Percentiles rank a stretch among this genome's conserved stretches.
Evolutionary conservation across 2,113 vertebrate genomes (phyloP).

Genomic region (Vimba vimba): DNA sequence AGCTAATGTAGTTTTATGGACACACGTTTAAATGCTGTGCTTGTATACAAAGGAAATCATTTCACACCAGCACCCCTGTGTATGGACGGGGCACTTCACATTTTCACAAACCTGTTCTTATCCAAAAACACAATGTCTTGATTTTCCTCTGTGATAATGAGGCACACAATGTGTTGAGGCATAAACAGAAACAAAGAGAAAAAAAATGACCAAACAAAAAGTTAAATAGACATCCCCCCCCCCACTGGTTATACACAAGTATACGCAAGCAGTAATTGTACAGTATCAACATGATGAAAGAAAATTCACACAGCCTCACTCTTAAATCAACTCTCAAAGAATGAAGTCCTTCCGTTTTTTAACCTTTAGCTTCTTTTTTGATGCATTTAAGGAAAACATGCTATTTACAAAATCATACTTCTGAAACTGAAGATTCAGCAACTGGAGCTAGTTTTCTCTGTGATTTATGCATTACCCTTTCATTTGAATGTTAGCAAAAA

Average conservation of each 20-base stretch:
- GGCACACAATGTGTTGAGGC: conserved; percentile 44
- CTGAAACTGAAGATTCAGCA: conserved; percentile 38
- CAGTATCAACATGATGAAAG: neutral
- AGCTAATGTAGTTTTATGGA: conserved; percentile 32
- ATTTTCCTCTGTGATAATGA: conserved; percentile 9
- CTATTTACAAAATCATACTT: conserved; percentile 57
- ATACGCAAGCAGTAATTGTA: neutral
- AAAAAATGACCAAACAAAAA: conserved; percentile 19
- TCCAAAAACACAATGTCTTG: neutral
- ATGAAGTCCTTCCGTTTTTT: neutral
- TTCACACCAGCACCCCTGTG: conserved; percentile 3
- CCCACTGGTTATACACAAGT: conserved; percentile 30
- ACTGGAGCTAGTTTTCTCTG: conserved; percentile 24
- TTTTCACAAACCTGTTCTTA: neutral
- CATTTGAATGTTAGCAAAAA: conserved; percentile 35
- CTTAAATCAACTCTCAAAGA: neutral
- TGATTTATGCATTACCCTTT: conserved; percentile 1
- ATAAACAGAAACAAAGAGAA: conserved; percentile 30
- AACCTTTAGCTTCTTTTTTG: conserved; percentile 11
- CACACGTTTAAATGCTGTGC: conserved; percentile 34
- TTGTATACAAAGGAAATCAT: conserved; percentile 31
- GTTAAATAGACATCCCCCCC: neutral
- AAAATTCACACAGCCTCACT: neutral
- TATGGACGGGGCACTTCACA: neutral
- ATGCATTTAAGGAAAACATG: conserved; percentile 22